These are phyloP conservation scores for Campoplex capitator DNA, from an alignment of 2,888 invertebrate species.

Conservation along the genomic window DNA sequence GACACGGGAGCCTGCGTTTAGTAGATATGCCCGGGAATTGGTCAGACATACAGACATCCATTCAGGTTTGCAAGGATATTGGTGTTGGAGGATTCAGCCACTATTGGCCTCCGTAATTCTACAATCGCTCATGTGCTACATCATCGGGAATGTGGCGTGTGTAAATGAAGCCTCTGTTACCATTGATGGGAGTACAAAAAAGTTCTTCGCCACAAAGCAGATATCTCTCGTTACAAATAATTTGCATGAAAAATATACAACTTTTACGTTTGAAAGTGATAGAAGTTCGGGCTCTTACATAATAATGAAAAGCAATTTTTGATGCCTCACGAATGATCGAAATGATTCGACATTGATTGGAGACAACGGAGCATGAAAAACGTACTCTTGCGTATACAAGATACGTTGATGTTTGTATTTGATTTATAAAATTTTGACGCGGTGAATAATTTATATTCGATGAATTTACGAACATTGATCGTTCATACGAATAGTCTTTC, in stretches of 20 bases:
- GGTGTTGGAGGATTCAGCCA: slow-evolving; percentile 1
- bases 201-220: neutral
- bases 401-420: too few species aligned
- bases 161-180: slow-evolving; percentile 10
- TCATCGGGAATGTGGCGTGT: slow-evolving; percentile 13
- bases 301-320: neutral
- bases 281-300: neutral
- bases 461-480: neutral
- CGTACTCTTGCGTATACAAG: neutral
- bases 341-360: neutral
- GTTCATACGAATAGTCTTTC: neutral
- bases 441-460: neutral
- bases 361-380: too few species aligned
- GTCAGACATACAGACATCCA: slow-evolving; percentile 59
- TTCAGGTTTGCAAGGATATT: slow-evolving; percentile 25
- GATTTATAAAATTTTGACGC: neutral
- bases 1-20: slow-evolving; percentile 59
- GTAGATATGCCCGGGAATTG: slow-evolving; percentile 68
- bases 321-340: neutral
- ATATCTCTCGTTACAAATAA: neutral
- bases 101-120: slow-evolving; percentile 30
- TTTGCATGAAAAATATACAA: neutral
- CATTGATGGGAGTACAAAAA: neutral
- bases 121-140: slow-evolving; percentile 25
- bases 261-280: neutral